Base-by-base conservation (phyloP, 1,140 invertebrate species). In the Nasonia longicornis region DNA sequence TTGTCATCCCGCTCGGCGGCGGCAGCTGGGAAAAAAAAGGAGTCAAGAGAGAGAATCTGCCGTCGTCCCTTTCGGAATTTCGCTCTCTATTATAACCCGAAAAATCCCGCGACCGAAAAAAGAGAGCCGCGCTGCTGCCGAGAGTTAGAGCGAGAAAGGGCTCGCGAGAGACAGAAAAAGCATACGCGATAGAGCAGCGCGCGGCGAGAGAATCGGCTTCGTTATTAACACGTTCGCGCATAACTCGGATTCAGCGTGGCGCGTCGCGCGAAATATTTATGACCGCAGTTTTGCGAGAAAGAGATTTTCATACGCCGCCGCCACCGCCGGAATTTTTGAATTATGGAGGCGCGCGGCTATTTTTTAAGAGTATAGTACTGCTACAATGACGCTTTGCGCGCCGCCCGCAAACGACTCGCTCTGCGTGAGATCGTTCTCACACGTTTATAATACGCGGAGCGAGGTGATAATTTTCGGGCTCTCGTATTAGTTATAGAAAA, bases 141-240 rank as follows among this genome's bases (percentile, higher is more conserved):
- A 70, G 69, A 31, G 16, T 20, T 14, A 35, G 31, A 69, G 66
- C 14, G 16, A 69, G 66, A 69, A 69, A 35, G 31, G 66, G 66
- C 66, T 14, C 3, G 14, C 3, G 14, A 69, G 70, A 71, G 70
- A 20, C 20, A 42, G 70, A 71, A 42, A 58, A 58, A 58, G 52
- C 52, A 58, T 58, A 7, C 52, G 52, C 52, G 52, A 14, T 58
- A 58, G 52, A 58, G 52, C 20, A 58, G 52, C 2, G 20, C 14
- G 3, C 3, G 16, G 20, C 14, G 16, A 58, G 86, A 88, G 89
- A 89, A 87, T 88, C 88, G 86, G 86, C 86, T 88, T 89, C 38
- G 89, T 89, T 89, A 89, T 90, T 89, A 89, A 88, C 89, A 87
- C 89, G 88, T 89, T 85, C 84, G 84, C 85, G 84, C 88, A 89